Conservation (phyloP, 2,888 invertebrate genomes). For the Lepidochitona cinerea region DNA sequence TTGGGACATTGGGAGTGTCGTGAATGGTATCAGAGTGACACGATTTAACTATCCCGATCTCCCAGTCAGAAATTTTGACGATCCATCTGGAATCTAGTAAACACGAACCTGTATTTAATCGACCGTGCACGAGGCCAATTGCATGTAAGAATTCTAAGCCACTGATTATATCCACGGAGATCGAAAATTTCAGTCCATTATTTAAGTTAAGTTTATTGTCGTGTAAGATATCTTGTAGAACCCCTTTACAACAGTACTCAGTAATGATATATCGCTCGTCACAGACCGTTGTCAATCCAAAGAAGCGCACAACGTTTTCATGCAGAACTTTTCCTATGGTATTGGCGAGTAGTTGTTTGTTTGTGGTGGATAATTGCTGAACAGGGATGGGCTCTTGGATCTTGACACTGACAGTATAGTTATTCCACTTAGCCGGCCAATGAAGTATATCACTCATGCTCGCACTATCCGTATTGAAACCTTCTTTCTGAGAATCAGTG, state of each 20-base stretch:
- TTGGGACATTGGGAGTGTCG: slow-evolving; percentile 26
- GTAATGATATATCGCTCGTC: slow-evolving; percentile 45
- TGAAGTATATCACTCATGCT: slow-evolving; percentile 39
- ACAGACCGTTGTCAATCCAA: slow-evolving; percentile 54
- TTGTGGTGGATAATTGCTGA: background rate
- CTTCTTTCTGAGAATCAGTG: background rate
- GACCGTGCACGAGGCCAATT: slow-evolving; percentile 29
- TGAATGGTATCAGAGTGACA: background rate
- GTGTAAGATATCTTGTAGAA: slow-evolving; percentile 52
- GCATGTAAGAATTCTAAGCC: slow-evolving; percentile 32
- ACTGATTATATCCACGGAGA: slow-evolving; percentile 13
- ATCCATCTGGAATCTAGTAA: slow-evolving; percentile 31
- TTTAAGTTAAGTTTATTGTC: slow-evolving; percentile 54
- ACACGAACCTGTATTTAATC: slow-evolving; percentile 23
- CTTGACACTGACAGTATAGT: slow-evolving; percentile 22
- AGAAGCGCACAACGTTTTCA: slow-evolving; percentile 53
- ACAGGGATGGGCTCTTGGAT: background rate
- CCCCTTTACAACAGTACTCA: slow-evolving; percentile 57
- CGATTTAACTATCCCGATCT: background rate
- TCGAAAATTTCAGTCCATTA: slow-evolving; percentile 55
- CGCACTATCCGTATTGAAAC: background rate
- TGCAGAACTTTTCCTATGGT: slow-evolving; percentile 47
- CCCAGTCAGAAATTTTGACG: slow-evolving; percentile 31
- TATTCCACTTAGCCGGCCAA: slow-evolving; percentile 58
- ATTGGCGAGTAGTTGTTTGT: slow-evolving; percentile 15